Percentiles rank a stretch among this genome's conserved stretches.
phyloP scores from a whole-genome alignment of 2,797 vertebrate species.

The Xerus rutilus region DNA sequence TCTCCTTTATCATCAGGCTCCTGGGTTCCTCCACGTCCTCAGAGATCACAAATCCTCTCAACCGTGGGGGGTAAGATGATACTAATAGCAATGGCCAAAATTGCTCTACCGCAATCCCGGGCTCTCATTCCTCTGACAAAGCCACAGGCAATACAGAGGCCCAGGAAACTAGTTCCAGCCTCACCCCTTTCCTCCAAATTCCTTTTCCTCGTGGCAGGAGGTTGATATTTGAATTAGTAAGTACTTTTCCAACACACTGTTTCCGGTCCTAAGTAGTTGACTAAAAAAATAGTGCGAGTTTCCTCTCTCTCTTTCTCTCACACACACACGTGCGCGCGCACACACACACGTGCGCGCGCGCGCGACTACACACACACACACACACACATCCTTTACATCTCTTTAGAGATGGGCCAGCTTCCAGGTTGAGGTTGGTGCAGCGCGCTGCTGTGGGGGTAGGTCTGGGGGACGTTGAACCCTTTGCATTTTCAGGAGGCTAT shows the following conservation, averaged over 20 bases:
- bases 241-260: background rate
- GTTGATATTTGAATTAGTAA: background rate
- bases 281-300: background rate
- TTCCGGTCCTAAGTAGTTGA: background rate
- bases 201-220: background rate
- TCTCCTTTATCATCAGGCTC: background rate
- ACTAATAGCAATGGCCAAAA: background rate
- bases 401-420: background rate
- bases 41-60: background rate
- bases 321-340: background rate
- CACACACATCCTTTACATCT: background rate
- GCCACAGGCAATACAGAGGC: background rate
- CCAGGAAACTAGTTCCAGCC: background rate
- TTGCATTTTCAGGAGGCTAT: background rate
- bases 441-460: background rate
- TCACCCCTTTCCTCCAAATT: background rate
- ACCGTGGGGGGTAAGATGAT: background rate
- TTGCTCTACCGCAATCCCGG: fast-evolving
- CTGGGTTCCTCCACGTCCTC: background rate
- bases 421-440: background rate
- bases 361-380: background rate
- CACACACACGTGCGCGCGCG: background rate
- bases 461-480: background rate
- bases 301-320: too few relatives aligned
- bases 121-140: background rate